Evolutionary conservation across 2,797 vertebrate species (phyloP), one percentile per base, ranked within the genome.

Genomic region (Eleutherodactylus coqui): DNA sequence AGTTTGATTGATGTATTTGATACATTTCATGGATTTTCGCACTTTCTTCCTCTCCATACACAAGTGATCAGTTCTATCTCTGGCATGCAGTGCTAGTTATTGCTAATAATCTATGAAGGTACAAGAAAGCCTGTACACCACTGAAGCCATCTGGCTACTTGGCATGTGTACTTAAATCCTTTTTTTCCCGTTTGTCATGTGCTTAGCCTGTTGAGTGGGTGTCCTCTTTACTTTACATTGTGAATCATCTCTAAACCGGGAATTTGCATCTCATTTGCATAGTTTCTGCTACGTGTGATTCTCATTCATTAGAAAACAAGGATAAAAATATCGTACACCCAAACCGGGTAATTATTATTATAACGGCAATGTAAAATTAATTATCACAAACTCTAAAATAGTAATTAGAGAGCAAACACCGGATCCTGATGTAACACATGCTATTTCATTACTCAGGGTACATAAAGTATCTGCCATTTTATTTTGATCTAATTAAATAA

Each of bases 261-360:
- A 79, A 84, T 87, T 83, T 84, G 51, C 86, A 87, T 87, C 41
- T 84, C 81, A 84, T 84, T 87, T 87, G 76, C 81, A 84, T 77
- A 75, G 84, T 87, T 34, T 67, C 62, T 64, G 45, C 41, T 49
- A 53, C 55, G 55, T 60, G 81, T 51, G 70, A 73, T 81, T 70
- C 60, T 51, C 86, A 79, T 87, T 87, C 75, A 87, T 79, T 87
- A 83, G 79, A 87, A 87, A 38, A 82, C 67, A 70, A 47, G 43
- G 24, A 72, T 19, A 72, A 47, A 29, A 29, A 70, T 79, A 64
- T 41, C 19, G 11, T 41, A 19, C 32, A 43, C 24, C 0, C 8
- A 38, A 38, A 43, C 36, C 7, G 8, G 16, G 4, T 27, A 58
- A 69, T 45, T 2, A n/a, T 49, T 82, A 70, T 51, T 41, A 67